Percentiles rank a stretch among this genome's conserved stretches.
Conservation (phyloP, 37 sponge, comb jelly and placozoan genomes). For the Diacarnus erythraeanus region DNA sequence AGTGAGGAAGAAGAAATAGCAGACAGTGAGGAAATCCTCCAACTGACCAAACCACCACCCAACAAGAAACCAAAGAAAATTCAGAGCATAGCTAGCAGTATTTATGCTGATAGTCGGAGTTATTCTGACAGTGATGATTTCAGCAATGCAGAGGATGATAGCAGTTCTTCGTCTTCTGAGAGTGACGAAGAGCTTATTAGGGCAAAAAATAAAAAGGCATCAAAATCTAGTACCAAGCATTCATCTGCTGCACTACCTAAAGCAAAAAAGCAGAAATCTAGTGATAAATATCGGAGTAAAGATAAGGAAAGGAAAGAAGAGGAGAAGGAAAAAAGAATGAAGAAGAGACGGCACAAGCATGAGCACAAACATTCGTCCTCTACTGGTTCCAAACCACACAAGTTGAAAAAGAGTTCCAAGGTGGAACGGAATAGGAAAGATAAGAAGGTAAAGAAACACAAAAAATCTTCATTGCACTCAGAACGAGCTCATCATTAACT, state of each 20-base stretch:
- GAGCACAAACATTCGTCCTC: background rate
- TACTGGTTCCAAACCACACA: background rate
- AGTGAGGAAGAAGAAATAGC: background rate
- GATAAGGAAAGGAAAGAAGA: background rate
- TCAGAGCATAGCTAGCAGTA: background rate
- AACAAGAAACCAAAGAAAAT: background rate
- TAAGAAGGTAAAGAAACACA: constrained; percentile 33
- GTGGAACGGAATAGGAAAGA: background rate
- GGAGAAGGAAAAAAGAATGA: background rate
- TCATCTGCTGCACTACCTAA: background rate
- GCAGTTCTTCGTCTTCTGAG: background rate
- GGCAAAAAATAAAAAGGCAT: background rate
- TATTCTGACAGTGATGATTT: background rate
- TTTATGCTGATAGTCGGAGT: background rate
- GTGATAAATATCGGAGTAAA: background rate
- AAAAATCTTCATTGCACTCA: constrained; percentile 15
- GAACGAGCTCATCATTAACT: background rate
- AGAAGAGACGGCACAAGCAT: constrained; percentile 6
- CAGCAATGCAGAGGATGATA: background rate
- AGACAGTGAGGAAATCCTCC: background rate
- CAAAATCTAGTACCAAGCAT: background rate
- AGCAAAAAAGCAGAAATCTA: background rate
- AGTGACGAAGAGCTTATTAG: background rate
- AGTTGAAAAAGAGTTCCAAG: background rate
- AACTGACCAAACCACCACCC: background rate